phyloP scores from a whole-genome alignment of 23 tunicate species.

The Trididemnum nubilum region DNA sequence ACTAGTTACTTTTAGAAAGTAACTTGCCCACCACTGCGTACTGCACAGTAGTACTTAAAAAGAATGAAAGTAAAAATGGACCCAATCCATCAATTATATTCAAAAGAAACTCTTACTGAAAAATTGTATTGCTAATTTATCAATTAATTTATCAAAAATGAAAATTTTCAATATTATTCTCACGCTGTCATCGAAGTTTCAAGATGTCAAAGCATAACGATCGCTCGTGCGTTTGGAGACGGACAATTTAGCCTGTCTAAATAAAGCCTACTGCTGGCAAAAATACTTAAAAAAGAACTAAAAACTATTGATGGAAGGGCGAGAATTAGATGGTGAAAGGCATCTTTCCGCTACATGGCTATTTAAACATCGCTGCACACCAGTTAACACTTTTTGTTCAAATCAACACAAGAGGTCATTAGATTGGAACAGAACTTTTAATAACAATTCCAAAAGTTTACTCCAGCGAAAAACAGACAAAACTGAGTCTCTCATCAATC shows the following conservation, averaged over 20 bases:
- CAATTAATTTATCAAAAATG: not conserved
- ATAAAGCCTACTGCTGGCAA: conserved; percentile 22
- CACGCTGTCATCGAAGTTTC: conserved; percentile 20
- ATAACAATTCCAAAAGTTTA: not conserved
- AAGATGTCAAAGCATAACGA: conserved; percentile 14
- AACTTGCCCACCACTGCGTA: no score
- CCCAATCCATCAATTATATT: not conserved
- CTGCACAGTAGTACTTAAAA: no score
- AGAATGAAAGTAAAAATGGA: not conserved
- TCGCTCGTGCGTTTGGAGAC: conserved; percentile 38
- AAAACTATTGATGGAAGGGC: not conserved
- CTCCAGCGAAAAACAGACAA: not conserved
- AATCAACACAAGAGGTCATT: not conserved
- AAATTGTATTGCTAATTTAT: not conserved
- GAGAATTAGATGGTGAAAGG: not conserved
- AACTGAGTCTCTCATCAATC: not conserved
- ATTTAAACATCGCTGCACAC: conserved; percentile 8
- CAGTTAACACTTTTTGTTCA: not conserved
- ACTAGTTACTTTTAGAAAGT: no score
- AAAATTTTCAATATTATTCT: not conserved
- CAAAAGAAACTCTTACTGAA: not conserved
- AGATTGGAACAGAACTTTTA: not conserved
- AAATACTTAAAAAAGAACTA: not conserved
- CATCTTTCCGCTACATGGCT: conserved; percentile 43
- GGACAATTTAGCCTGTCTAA: conserved; percentile 48